Conservation (phyloP, 2,797 vertebrate species). For the Crax fasciolata region DNA sequence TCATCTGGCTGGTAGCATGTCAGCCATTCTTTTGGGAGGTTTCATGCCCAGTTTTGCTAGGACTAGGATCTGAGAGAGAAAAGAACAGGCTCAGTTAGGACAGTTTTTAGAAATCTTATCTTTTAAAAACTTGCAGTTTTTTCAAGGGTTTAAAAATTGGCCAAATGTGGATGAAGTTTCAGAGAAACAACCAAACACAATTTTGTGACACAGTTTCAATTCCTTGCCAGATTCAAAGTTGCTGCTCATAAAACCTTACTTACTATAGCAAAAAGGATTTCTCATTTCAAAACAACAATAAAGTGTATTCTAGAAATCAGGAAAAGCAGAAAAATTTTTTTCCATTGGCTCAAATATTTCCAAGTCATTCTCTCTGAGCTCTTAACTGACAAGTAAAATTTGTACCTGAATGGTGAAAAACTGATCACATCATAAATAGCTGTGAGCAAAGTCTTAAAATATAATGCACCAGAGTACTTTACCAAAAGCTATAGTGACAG, state of each 20-base stretch:
- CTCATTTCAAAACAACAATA: neutral
- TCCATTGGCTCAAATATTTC: neutral
- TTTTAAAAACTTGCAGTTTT: neutral
- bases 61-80: neutral
- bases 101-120: neutral
- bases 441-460: neutral
- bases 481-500: neutral
- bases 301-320: neutral
- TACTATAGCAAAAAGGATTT: neutral
- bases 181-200: neutral
- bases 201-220: neutral
- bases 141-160: neutral
- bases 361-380: neutral
- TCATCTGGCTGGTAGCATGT: neutral
- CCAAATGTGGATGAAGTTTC: neutral
- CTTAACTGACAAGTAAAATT: neutral
- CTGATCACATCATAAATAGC: neutral
- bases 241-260: neutral
- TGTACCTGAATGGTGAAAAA: neutral
- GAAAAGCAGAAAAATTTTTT: neutral
- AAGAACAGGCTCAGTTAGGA: neutral
- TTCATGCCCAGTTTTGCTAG: neutral
- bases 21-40: neutral
- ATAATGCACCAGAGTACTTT: neutral
- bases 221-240: slow-evolving; percentile 11